A percentile compares a stretch with the other conserved stretches of the same genome.
These are phyloP conservation scores for Agelaius phoeniceus DNA, from an alignment of 2,113 vertebrate genomes.

Conservation along the genomic window DNA sequence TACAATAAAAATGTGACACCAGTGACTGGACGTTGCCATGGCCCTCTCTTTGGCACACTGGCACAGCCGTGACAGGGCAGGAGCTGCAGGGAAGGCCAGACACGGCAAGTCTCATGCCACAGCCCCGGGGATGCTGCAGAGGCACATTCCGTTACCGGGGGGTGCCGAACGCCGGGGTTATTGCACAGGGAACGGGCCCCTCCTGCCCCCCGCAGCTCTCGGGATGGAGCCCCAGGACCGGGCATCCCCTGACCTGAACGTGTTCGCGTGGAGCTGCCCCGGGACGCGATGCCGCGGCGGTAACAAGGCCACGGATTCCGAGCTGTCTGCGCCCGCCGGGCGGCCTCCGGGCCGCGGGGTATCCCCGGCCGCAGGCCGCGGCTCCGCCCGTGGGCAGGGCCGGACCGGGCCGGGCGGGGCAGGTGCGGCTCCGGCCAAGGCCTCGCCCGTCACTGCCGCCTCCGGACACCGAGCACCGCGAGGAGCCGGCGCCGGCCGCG, in stretches of 20 bases:
- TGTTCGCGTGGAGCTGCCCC: background rate
- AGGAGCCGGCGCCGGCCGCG: too few species aligned
- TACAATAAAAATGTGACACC: rapidly evolving
- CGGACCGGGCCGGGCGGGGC: background rate
- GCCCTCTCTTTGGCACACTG: background rate
- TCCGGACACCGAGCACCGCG: background rate
- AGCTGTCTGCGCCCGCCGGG: background rate
- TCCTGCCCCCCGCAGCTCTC: background rate
- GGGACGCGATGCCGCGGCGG: background rate
- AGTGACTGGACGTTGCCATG: rapidly evolving
- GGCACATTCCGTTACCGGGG: rapidly evolving
- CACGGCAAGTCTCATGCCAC: rapidly evolving
- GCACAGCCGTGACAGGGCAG: background rate
- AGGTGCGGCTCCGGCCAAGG: background rate
- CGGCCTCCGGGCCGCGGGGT: background rate
- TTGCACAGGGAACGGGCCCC: background rate
- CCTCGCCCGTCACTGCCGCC: background rate
- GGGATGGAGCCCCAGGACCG: background rate
- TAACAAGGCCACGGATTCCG: background rate
- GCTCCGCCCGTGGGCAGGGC: background rate
- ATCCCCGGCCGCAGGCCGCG: background rate
- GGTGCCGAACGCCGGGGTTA: background rate
- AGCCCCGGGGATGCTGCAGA: background rate
- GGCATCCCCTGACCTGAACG: background rate
- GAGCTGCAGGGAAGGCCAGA: background rate